These are phyloP conservation scores for Rhizomys pruinosus DNA, from an alignment of 2,113 vertebrate genomes.

Conservation along the genomic window DNA sequence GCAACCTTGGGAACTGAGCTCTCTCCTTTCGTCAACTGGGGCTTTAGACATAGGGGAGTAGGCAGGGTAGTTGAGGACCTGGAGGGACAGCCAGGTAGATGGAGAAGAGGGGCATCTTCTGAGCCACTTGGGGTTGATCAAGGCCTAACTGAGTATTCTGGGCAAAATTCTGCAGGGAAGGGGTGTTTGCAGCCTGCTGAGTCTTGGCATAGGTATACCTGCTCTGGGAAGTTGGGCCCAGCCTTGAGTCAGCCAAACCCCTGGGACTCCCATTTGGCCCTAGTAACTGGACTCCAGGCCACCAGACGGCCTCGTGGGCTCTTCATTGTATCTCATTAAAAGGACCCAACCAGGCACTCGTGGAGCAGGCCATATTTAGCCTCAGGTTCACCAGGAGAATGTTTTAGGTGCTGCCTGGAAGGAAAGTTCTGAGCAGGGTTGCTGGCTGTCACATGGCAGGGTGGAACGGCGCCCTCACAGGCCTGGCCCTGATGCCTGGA, in stretches of 20 bases:
- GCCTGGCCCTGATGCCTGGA: not conserved
- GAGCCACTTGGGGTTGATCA: not conserved
- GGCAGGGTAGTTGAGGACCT: not conserved
- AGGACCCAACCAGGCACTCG: not conserved
- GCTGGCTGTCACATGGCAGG: slow-evolving; percentile 51
- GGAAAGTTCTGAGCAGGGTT: slow-evolving; percentile 21
- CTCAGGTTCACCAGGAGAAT: not conserved
- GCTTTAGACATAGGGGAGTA: not conserved
- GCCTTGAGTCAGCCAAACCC: slow-evolving; percentile 47
- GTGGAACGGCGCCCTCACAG: not conserved
- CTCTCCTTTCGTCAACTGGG: not conserved
- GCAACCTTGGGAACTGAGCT: not conserved
- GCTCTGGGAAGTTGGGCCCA: not conserved
- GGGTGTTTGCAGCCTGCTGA: not conserved
- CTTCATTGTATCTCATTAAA: slow-evolving; percentile 51
- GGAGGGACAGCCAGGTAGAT: not conserved
- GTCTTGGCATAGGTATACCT: slow-evolving; percentile 7
- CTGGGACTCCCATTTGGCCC: slow-evolving; percentile 37
- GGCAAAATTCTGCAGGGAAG: not conserved
- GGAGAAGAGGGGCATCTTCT: not conserved
- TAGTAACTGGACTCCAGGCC: slow-evolving; percentile 35
- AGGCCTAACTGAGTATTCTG: not conserved
- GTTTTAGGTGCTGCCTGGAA: slow-evolving; percentile 67
- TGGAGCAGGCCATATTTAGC: slow-evolving; percentile 56
- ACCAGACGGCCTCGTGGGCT: not conserved